Evolutionary conservation across 2,888 invertebrate genomes (phyloP), one percentile per base, ranked within the genome.

Genomic region (Dryadula phaetusa): DNA sequence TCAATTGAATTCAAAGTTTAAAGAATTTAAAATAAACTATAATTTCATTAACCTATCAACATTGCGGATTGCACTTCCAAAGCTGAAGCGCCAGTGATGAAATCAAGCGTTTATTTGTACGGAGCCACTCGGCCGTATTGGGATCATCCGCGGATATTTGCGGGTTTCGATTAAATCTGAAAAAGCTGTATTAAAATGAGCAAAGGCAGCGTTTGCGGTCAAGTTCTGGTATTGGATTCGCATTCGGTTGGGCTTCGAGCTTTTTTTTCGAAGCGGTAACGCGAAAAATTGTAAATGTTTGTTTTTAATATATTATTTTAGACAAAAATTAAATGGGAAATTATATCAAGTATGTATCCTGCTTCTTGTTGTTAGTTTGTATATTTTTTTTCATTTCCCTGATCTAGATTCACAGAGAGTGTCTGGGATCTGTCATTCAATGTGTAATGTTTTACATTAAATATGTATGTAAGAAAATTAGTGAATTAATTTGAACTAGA

Each of bases 21-120:
- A 28, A 63, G 28, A 64, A 16, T 49, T 58, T 14, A 58, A 58
- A 64, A 56, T 64, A 64, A 64, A 58, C 69, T 75, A 72, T 76
- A 78, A 80, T 80, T 82, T 79, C 78, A 83, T 83, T 83, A 83
- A 82, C 80, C 80, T 77, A 68, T 72, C 66, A 58, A 64, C 64
- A 67, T 61, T 67, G 75, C 73, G 54, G 60, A 77, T 81, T 73
- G 75, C 71, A 72, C 72, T 79, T 80, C 73, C 78, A 75, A 77
- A 71, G 76, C 75, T 63, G 67, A 70, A 77, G 79, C 80, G 78
- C 47, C 47, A 76, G 74, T 76, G 84, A 84, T 85, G 83, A 85
- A 87, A 87, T 86, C 87, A 83, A 77, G 80, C 86, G 83, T 81
- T 82, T 85, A 85, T 88, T 88, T 87, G 87, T 84, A 76, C 80